These are phyloP conservation scores for Micropoecilia bifurca DNA, from an alignment of 2,797 vertebrate species.

Conservation along the genomic window DNA sequence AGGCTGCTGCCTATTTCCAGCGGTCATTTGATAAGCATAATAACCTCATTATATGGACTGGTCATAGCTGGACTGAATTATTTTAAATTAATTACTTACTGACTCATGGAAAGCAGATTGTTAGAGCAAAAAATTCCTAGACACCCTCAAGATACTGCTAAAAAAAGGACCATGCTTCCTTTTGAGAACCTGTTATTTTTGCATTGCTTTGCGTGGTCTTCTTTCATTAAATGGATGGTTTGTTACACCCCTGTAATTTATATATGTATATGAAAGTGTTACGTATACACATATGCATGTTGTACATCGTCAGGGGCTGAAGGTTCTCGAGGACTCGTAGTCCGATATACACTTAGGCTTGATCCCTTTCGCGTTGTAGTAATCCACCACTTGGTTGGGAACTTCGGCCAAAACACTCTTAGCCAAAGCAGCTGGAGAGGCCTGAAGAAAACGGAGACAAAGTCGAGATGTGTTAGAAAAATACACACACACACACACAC, in stretches of 20 bases:
- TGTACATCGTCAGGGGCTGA: constrained; percentile 89
- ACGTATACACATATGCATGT: constrained; percentile 69
- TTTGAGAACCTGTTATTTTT: not conserved
- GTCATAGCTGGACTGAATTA: not conserved
- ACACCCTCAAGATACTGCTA: not conserved
- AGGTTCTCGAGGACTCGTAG: constrained; percentile 94
- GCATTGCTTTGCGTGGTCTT: not conserved
- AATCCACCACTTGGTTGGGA: constrained; percentile 99
- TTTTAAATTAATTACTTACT: not conserved
- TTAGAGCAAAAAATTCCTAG: not conserved
- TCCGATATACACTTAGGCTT: constrained; percentile 97
- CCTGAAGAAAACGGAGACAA: constrained; percentile 75
- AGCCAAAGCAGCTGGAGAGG: constrained; percentile 96
- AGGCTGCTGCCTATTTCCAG: not conserved
- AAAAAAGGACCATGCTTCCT: not conserved
- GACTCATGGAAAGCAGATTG: not conserved
- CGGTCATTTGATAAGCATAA: not conserved
- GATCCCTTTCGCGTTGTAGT: constrained; percentile 98
- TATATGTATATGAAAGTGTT: constrained; percentile 53
- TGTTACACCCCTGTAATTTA: constrained; percentile 5
- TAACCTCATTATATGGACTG: not conserved
- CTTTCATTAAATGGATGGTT: not conserved
- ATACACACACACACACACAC: not conserved
- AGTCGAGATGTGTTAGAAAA: constrained; percentile 32
- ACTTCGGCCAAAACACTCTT: constrained; percentile 99